Conservation (phyloP, 2,888 invertebrate species). For the Ceriagrion tenellum region DNA sequence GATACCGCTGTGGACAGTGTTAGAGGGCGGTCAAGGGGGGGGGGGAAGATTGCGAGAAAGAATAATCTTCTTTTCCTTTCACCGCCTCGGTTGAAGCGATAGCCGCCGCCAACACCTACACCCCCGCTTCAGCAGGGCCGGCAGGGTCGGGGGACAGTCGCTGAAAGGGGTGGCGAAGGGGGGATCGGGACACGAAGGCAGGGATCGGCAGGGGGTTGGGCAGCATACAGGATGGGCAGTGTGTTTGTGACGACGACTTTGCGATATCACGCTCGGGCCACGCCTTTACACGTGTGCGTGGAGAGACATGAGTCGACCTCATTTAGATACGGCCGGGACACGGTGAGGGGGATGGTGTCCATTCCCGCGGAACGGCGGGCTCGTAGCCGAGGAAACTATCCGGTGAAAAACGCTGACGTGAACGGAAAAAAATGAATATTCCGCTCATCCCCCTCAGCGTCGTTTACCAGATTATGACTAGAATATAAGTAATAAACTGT, state of each 20-base stretch:
- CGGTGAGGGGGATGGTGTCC: neutral
- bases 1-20: neutral
- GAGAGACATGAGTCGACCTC: neutral
- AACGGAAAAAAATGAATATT: neutral
- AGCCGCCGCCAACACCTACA: neutral
- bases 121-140: neutral
- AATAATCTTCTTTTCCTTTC: constrained; percentile 29
- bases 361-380: neutral
- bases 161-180: neutral
- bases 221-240: neutral
- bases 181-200: neutral
- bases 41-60: neutral
- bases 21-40: too few relatives aligned
- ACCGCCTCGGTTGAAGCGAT: constrained; percentile 3
- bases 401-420: neutral
- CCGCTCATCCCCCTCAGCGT: neutral
- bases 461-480: too few relatives aligned
- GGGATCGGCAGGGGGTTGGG: neutral
- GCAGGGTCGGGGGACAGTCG: too few relatives aligned
- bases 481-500: too few relatives aligned
- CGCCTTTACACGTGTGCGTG: constrained; percentile 28
- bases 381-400: neutral
- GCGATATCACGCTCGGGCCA: neutral
- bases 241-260: neutral
- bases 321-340: neutral